Conservation (phyloP, 2,797 vertebrate genomes). For the Coregonus ussuriensis region DNA sequence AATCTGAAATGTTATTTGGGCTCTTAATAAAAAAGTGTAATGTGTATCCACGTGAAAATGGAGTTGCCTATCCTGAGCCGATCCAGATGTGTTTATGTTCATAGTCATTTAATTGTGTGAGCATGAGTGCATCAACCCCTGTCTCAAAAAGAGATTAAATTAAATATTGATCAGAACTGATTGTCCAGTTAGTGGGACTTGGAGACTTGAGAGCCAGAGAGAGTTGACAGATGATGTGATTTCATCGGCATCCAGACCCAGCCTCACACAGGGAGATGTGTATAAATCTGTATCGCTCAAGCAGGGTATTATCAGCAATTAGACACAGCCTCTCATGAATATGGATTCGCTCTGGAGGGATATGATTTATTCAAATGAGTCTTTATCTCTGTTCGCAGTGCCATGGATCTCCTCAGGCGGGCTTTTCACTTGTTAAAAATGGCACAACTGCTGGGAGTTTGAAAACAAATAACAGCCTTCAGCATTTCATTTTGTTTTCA, state of each 20-base stretch:
- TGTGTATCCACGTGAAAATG: background rate
- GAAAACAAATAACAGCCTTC: slow-evolving; percentile 46
- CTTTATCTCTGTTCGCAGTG: slow-evolving; percentile 62
- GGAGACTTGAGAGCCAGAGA: background rate
- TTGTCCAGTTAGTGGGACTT: background rate
- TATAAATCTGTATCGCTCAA: slow-evolving; percentile 58
- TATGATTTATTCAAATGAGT: slow-evolving; percentile 65
- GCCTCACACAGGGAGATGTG: slow-evolving; percentile 33
- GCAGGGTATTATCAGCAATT: slow-evolving; percentile 62
- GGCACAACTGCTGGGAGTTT: slow-evolving; percentile 41
- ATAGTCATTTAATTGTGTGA: background rate
- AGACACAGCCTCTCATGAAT: slow-evolving; percentile 61
- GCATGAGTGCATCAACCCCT: background rate
- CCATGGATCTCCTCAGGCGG: slow-evolving; percentile 42
- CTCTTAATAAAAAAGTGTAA: background rate
- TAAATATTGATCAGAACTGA: slow-evolving; percentile 32
- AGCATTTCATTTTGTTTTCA: slow-evolving; percentile 30
- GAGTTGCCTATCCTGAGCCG: background rate
- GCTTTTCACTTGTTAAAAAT: slow-evolving; percentile 60
- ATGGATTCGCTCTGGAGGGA: slow-evolving; percentile 54
- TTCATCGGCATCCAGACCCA: slow-evolving; percentile 33
- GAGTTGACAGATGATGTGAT: background rate
- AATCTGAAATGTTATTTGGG: background rate
- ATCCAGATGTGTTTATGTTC: background rate
- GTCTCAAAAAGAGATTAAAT: background rate